Base-by-base conservation (phyloP, 2,888 invertebrate species). In the Cryptocheilus praepositus region DNA sequence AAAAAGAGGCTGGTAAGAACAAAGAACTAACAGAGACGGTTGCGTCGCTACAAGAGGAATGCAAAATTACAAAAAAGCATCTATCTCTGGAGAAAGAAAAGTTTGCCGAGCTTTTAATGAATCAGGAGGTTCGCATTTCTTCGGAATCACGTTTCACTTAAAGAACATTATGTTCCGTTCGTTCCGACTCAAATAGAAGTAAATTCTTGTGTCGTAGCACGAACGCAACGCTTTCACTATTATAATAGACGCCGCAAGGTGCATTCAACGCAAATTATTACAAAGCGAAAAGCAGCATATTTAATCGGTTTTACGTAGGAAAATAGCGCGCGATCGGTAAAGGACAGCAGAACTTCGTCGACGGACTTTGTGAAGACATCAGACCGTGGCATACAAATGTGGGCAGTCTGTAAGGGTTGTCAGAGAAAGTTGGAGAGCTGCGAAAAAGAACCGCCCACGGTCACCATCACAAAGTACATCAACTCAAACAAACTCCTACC, bases 401-500 rank as follows among this genome's bases (percentile, higher is more conserved):
- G 76, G 77, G 74, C 77, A 3, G 69, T 80, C 22, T 85, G 85
- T 67, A 73, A 72, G 55, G 72, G 72, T n/a, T 84, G 84, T 51
- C 75, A 78, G 18, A 66, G 55, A 28, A 78, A 82, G 71, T 65
- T 82, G 36, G 78, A 80, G 43, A 66, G 72, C 51, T 69, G 69
- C 49, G 78, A 73, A 19, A 70, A 64, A 13, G 62, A 72, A 8
- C 77, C 81, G 49, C 69, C 79, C 21, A 80, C 79, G 5, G 77
- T 81, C 22, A 74, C 77, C n/a, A 80, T 86, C 45, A 84, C 84
- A 8, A 83, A 81, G 85, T 85, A 70, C 76, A 66, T 61, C 13
- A 16, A 51, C 18, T 18, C 18, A 22, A 15, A 28, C 13, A 16
- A 54, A 5, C 5, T 54, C 36, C 5, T n/a, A n/a, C n/a, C n/a